These are phyloP conservation scores for Microcaecilia unicolor DNA, from an alignment of 2,797 vertebrate species.

Conservation along the genomic window DNA sequence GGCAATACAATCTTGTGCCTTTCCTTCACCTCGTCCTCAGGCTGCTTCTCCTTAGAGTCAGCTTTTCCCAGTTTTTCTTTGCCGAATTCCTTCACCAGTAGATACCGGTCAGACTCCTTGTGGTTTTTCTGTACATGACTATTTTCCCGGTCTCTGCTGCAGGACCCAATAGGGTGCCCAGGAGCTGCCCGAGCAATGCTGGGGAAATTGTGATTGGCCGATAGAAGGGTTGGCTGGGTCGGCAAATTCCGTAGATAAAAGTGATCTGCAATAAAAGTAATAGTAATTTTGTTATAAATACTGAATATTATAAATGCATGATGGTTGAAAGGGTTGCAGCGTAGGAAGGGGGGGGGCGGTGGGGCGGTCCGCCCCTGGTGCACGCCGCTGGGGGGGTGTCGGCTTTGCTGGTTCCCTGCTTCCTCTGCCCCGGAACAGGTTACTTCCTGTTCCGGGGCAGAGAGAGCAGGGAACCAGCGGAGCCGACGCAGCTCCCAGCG, in stretches of 20 bases:
- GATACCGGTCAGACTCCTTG: constrained; percentile 73
- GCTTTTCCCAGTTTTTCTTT: constrained; percentile 74
- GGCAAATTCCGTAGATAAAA: constrained; percentile 93
- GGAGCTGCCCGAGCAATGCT: constrained; percentile 74
- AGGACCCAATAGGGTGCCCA: constrained; percentile 73
- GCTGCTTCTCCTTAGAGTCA: constrained; percentile 65
- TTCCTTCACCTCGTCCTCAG: constrained; percentile 71
- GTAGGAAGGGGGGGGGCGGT: too few species aligned
- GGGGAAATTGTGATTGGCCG: constrained; percentile 79
- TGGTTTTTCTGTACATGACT: constrained; percentile 65
- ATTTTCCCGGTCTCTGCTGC: constrained; percentile 77
- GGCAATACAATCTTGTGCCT: constrained; percentile 69
- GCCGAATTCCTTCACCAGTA: constrained; percentile 58
- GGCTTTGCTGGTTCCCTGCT: too few species aligned
- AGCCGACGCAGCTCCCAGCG: too few species aligned
- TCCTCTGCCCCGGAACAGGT: too few species aligned
- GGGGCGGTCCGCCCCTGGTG: too few species aligned
- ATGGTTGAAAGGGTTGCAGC: too few species aligned
- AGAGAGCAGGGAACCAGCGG: too few species aligned
- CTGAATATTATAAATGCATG: too few species aligned
- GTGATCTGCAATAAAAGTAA: constrained; percentile 70
- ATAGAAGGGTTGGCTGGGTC: constrained; percentile 81
- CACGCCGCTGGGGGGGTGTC: too few species aligned
- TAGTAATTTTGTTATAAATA: too few species aligned
- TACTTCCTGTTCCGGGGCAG: too few species aligned